Base-by-base conservation (phyloP, 2,797 vertebrate species). In the Pseudotriccus pelzelni region DNA sequence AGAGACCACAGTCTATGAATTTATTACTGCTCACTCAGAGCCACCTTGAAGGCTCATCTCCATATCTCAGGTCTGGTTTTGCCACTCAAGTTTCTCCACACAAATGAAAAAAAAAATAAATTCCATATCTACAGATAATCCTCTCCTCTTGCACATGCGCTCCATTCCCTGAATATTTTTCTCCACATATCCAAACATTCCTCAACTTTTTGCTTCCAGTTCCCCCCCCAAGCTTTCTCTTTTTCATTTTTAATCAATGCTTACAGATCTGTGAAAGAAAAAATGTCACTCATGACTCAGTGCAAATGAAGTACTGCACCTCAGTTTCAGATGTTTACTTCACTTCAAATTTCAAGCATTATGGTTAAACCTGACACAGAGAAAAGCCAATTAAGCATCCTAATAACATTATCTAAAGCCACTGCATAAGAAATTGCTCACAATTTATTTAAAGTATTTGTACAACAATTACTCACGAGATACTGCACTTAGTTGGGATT, bases 371-470 rank as follows among this genome's bases (percentile, higher is more conserved):
- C 56, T 62, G 52, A 77, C 88, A 87, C 49, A 78, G 14, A 52
- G 70, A 55, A 90, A 93, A 94, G 46, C 74, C 75, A 96, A 24
- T 87, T 94, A 89, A 90, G 49, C 84, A 89, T 84, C 56, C 47
- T 92, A 94, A 93, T 73, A 89, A 84, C 46, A 93, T 94, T 86
- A 90, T 43, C 55, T 91, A 82, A 92, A 90, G 80, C 41, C 63
- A 82, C 47, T 50, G 90, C 37, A 63, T 84, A 90, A 89, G 67
- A 94, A 92, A 94, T 77, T 46, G 68, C 60, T 88, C 67, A 56
- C 83, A 79, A 90, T 84, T 94, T 92, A 88, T 91, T 94, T 95
- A 49, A 95, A 92, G 80, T 82, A 90, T 90, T 93, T 92, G 80
- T 79, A 64, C 32, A 82, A 41, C 90, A 90, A 87, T 93, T 89